A percentile compares a stretch with the other conserved stretches of the same genome.
phyloP scores from a whole-genome alignment of 1,140 invertebrate species.

The Caerostris extrusa region DNA sequence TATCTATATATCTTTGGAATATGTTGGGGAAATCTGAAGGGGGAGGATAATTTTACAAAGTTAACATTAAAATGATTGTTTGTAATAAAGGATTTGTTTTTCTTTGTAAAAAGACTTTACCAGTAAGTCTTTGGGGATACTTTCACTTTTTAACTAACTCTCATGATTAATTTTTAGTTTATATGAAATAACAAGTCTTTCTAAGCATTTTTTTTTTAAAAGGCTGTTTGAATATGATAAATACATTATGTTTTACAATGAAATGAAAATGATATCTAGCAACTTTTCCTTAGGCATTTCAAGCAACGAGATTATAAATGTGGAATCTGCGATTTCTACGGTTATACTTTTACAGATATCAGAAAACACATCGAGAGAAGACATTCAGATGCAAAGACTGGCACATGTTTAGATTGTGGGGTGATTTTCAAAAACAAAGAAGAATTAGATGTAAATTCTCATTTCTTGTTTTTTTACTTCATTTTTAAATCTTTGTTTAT shows the following conservation, averaged over 20 bases:
- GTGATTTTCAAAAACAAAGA: constrained; percentile 80
- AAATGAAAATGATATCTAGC: background rate
- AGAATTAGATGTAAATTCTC: constrained; percentile 79
- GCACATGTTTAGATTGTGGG: constrained; percentile 81
- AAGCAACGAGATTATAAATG: constrained; percentile 80
- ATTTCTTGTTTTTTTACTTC: background rate
- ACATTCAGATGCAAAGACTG: constrained; percentile 80
- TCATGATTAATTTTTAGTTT: too few relatives aligned
- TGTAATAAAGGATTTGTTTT: too few relatives aligned
- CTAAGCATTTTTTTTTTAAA: background rate
- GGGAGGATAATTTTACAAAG: too few relatives aligned
- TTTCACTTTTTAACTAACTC: too few relatives aligned
- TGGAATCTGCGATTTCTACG: constrained; percentile 82
- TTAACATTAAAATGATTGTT: too few relatives aligned
- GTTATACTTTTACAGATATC: constrained; percentile 83
- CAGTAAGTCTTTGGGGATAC: too few relatives aligned
- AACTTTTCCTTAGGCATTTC: constrained; percentile 78
- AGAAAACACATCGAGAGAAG: constrained; percentile 83
- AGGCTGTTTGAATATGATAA: too few relatives aligned
- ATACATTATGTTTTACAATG: too few relatives aligned
- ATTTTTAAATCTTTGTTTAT: background rate
- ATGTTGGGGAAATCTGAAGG: too few relatives aligned
- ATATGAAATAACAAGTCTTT: too few relatives aligned
- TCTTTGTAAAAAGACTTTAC: too few relatives aligned
- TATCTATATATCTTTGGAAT: too few relatives aligned